Evolutionary conservation across 2,888 invertebrate species (phyloP).

Genomic region (Chymomyza fuscimana): DNA sequence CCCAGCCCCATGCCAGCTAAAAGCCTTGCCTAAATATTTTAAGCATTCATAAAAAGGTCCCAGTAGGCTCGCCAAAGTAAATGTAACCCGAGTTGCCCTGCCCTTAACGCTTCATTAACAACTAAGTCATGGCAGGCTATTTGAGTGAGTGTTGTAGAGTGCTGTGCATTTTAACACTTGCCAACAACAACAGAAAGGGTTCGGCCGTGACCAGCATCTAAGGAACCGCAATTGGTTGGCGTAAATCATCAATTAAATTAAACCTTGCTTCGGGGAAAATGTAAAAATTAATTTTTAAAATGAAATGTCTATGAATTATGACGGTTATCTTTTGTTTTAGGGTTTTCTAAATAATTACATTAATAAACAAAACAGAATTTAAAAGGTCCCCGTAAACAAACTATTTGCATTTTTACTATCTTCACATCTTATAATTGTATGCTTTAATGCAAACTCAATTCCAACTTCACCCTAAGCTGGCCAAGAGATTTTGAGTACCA

Average conservation of each 20-base stretch:
- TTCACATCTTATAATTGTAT: not conserved
- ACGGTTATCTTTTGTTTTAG: conserved; percentile 36
- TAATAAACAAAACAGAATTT: not conserved
- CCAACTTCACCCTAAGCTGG: not conserved
- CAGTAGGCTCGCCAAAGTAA: conserved; percentile 21
- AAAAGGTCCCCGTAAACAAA: not conserved
- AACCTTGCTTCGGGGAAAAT: conserved; percentile 60
- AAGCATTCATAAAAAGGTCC: conserved; percentile 25
- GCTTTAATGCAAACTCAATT: not conserved
- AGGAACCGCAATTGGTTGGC: conserved; percentile 8
- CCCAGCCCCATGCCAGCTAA: not conserved
- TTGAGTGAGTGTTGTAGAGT: not conserved
- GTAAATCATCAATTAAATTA: conserved; percentile 70
- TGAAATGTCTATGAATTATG: conserved; percentile 63
- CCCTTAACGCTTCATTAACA: conserved; percentile 58
- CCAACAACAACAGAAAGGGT: conserved; percentile 49
- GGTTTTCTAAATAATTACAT: no score
- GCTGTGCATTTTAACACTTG: conserved; percentile 50
- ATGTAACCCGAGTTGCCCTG: conserved; percentile 20
- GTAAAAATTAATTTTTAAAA: conserved; percentile 67
- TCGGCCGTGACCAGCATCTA: conserved; percentile 36
- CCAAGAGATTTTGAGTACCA: not conserved
- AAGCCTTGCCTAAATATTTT: conserved; percentile 36
- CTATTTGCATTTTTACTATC: not conserved
- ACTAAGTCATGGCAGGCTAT: conserved; percentile 9